A percentile compares a stretch with the other conserved stretches of the same genome.
phyloP scores from a whole-genome alignment of 2,797 vertebrate genomes.

The Dermochelys coriacea region DNA sequence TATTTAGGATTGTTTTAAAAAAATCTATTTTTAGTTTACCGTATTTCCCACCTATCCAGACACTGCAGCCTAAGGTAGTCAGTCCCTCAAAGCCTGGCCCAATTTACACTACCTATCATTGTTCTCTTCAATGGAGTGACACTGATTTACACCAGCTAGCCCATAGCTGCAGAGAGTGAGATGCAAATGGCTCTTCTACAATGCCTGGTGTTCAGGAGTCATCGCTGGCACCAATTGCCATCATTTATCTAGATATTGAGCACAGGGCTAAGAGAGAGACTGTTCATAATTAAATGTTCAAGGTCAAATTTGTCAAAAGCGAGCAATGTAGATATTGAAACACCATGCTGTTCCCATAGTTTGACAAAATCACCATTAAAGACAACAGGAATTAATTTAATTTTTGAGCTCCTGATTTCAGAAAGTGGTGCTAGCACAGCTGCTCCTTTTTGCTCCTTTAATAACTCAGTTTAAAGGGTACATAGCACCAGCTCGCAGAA shows the following conservation, averaged over 20 bases:
- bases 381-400: not conserved
- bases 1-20: not conserved
- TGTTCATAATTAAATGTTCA: rapidly evolving
- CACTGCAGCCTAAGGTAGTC: rapidly evolving
- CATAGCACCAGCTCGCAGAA: not conserved
- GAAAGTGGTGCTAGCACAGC: rapidly evolving
- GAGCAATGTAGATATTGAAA: not conserved
- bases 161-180: rapidly evolving
- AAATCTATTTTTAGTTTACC: not conserved
- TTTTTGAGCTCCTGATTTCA: not conserved
- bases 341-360: rapidly evolving
- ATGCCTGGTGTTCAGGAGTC: rapidly evolving
- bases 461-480: not conserved
- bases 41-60: not conserved
- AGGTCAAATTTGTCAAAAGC: not conserved
- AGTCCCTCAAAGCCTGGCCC: not conserved
- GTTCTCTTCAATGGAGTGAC: rapidly evolving
- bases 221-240: too few relatives aligned
- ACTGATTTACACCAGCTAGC: not conserved
- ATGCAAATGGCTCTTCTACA: not conserved
- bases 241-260: not conserved
- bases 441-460: not conserved
- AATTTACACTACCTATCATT: rapidly evolving
- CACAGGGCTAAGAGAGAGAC: rapidly evolving
- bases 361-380: not conserved